These are phyloP conservation scores for Tricholauxania praeusta DNA, from an alignment of 2,888 invertebrate genomes.

Conservation along the genomic window DNA sequence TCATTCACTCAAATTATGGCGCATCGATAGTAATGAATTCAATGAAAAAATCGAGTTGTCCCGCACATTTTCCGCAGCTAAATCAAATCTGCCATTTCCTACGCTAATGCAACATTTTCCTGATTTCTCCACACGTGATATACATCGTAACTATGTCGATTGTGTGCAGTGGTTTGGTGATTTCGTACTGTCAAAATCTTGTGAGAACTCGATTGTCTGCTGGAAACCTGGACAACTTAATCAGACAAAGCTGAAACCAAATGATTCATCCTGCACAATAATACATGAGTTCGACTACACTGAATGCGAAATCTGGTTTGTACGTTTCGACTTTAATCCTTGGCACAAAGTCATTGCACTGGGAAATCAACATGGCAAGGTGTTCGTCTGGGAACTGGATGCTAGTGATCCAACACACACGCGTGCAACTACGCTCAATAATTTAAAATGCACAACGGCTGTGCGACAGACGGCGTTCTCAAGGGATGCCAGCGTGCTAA, in stretches of 20 bases:
- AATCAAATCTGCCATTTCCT: conserved; percentile 86
- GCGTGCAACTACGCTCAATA: conserved; percentile 82
- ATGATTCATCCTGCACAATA: conserved; percentile 84
- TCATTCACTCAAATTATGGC: conserved; percentile 96
- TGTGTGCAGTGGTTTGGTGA: conserved; percentile 98
- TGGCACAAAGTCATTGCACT: conserved; percentile 92
- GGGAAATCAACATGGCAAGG: conserved; percentile 95
- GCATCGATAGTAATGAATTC: conserved; percentile 85
- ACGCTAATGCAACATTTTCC: conserved; percentile 94
- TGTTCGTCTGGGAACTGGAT: conserved; percentile 95
- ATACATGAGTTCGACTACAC: conserved; percentile 92
- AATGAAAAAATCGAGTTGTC: conserved; percentile 87
- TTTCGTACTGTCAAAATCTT: conserved; percentile 94
- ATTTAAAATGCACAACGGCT: conserved; percentile 89
- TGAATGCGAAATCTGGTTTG: conserved; percentile 98
- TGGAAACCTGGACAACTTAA: conserved; percentile 95
- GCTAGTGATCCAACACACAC: conserved; percentile 85
- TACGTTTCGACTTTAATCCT: conserved; percentile 92
- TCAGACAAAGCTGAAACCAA: conserved; percentile 79
- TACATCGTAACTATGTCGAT: conserved; percentile 98
- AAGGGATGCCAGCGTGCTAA: conserved; percentile 85
- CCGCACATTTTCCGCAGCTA: conserved; percentile 82
- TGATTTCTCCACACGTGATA: conserved; percentile 95
- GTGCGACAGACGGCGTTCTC: conserved; percentile 94
- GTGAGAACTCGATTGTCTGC: conserved; percentile 95